Percentiles rank a stretch among this genome's conserved stretches.
phyloP scores from a whole-genome alignment of 2,888 invertebrate species.

The Eueremaeus valkanovi region DNA sequence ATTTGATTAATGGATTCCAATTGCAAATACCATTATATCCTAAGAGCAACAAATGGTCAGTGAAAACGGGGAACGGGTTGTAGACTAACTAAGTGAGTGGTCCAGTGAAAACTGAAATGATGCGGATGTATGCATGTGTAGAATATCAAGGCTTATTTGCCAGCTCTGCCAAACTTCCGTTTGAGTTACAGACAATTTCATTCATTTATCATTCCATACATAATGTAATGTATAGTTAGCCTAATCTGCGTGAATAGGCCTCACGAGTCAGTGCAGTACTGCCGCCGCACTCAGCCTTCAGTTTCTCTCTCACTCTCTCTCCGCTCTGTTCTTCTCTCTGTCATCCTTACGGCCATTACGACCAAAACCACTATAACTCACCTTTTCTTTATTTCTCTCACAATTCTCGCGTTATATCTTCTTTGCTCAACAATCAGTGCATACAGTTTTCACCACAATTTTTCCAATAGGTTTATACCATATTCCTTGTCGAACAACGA shows the following conservation, averaged over 20 bases:
- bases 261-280: not conserved
- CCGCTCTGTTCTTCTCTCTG: not conserved
- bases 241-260: slow-evolving; percentile 12
- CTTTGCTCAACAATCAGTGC: not conserved
- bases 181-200: slow-evolving; percentile 8
- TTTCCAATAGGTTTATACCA: too few species aligned
- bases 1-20: slow-evolving; percentile 22
- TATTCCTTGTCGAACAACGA: too few species aligned
- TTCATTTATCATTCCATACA: slow-evolving; percentile 34
- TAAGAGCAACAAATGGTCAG: slow-evolving; percentile 32
- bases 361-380: slow-evolving; percentile 13
- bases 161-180: slow-evolving; percentile 23
- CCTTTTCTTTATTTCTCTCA: slow-evolving; percentile 3
- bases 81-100: not conserved
- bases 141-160: slow-evolving; percentile 30
- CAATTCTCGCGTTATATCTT: slow-evolving; percentile 1
- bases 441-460: too few species aligned
- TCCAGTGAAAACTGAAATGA: slow-evolving; percentile 5
- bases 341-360: not conserved
- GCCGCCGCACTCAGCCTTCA: not conserved
- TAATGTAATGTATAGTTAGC: slow-evolving; percentile 3
- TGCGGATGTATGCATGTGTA: slow-evolving; percentile 12
- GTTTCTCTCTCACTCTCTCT: too few species aligned
- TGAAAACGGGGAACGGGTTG: slow-evolving; percentile 18
- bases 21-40: slow-evolving; percentile 27